Conservation (phyloP, 2,113 vertebrate species). For the Chionis minor region DNA sequence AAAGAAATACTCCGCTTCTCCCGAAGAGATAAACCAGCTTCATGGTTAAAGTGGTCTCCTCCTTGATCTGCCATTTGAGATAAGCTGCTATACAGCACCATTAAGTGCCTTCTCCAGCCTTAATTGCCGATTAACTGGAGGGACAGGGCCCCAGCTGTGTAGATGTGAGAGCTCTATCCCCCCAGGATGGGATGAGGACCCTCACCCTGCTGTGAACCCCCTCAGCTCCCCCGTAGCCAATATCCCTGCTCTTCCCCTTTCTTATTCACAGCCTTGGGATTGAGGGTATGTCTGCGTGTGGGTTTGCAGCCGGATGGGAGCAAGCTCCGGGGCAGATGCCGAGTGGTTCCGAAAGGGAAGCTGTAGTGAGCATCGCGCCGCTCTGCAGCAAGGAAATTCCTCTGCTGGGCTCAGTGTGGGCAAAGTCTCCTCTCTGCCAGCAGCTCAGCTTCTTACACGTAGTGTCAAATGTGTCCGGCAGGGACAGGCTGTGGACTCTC, state of each 20-base stretch:
- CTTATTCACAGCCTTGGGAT: accelerated
- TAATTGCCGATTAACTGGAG: background rate
- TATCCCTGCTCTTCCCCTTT: background rate
- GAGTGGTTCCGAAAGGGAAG: background rate
- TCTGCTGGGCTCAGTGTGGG: background rate
- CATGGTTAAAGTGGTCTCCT: background rate
- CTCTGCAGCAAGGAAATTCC: background rate
- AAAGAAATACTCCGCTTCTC: background rate
- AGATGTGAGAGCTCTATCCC: background rate
- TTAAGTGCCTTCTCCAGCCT: background rate
- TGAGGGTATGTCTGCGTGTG: accelerated
- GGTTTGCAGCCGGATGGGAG: background rate
- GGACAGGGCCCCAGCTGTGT: background rate
- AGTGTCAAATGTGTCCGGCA: background rate
- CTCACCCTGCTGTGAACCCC: background rate
- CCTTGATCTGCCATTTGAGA: background rate
- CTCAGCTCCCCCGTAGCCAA: accelerated
- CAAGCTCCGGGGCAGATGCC: accelerated
- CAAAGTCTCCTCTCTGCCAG: background rate
- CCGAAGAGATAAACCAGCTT: background rate
- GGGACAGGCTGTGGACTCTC: background rate
- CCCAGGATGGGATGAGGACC: background rate
- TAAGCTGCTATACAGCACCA: background rate
- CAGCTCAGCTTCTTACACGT: accelerated
- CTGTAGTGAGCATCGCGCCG: accelerated